Evolutionary conservation across 2,797 vertebrate genomes (phyloP), one percentile per base, ranked within the genome.

Genomic region (Oophaga sylvatica): DNA sequence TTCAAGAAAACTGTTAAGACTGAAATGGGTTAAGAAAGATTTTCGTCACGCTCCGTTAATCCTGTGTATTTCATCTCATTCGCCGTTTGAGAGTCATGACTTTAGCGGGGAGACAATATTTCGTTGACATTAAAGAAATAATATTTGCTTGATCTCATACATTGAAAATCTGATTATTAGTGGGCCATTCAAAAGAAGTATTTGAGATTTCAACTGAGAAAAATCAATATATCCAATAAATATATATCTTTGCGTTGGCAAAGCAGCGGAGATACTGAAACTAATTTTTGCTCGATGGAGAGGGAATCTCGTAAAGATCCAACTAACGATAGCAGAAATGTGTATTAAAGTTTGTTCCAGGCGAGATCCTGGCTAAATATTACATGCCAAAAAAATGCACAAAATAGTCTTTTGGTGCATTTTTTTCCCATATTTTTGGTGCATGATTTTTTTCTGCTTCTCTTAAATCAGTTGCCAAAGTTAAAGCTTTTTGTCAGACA

Each of bases 11-110:
- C 83, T 26, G 87, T 75, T 84, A 77, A 81, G 78, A 81, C 78
- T 81, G 76, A 84, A 88, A 88, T 80, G 87, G 82, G 87, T 81
- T 88, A 84, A 88, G 87, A 85, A 80, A 80, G 87, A 84, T 84
- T 88, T 88, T 75, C 67, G 80, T 85, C 67, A 85, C 83, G 80
- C 77, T 81, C 82, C 41, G 57, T 83, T 85, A 88, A 88, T 84
- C 87, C 76, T 60, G 45, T 68, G 29, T 59, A 68, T 81, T 85
- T 76, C 83, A 68, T 77, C 70, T 20, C 78, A 67, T 88, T 80
- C 67, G 65, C 8, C 15, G 56, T 67, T 20, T 12, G 16, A 77
- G 56, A 67, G 70, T 88, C 73, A 88, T 85, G 78, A 81, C 83
- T 81, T 81, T 41, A 85, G 73, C 56, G 10, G 45, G 56, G 70